Conservation (phyloP, 37 sponge, comb jelly and placozoan species). For the Spongilla lacustris region DNA sequence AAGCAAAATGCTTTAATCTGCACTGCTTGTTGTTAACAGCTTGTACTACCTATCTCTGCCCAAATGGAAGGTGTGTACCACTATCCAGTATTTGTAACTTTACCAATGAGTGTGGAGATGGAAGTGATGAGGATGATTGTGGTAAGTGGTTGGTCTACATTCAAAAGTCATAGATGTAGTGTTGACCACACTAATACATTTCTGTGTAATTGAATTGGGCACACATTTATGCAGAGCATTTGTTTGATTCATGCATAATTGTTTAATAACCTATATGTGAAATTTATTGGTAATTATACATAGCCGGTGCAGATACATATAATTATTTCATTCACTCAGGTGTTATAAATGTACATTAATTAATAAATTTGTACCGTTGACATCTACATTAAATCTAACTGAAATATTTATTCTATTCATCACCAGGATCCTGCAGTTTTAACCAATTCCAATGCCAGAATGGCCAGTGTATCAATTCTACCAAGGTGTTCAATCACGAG, state of each 20-base stretch:
- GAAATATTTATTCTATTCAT: background rate
- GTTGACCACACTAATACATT: too few species aligned
- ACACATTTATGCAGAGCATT: too few species aligned
- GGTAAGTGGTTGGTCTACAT: background rate
- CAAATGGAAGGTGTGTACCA: background rate
- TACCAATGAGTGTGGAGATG: background rate
- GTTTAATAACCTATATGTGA: too few species aligned
- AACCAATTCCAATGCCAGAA: background rate
- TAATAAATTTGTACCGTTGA: too few species aligned
- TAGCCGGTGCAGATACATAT: too few species aligned
- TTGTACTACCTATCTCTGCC: background rate
- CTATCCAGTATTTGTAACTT: background rate
- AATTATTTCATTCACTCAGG: too few species aligned
- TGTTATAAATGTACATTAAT: too few species aligned
- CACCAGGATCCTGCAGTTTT: background rate
- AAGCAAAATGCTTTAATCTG: too few species aligned
- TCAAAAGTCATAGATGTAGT: too few species aligned
- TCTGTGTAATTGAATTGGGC: too few species aligned
- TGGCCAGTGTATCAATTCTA: background rate
- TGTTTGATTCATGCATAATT: too few species aligned
- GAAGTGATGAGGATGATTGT: constrained; percentile 8
- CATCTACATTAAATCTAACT: background rate
- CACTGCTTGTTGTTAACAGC: background rate
- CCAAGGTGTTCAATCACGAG: background rate
- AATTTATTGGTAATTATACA: too few species aligned